phyloP scores from a whole-genome alignment of 2,113 vertebrate genomes.

The Arenaria interpres region DNA sequence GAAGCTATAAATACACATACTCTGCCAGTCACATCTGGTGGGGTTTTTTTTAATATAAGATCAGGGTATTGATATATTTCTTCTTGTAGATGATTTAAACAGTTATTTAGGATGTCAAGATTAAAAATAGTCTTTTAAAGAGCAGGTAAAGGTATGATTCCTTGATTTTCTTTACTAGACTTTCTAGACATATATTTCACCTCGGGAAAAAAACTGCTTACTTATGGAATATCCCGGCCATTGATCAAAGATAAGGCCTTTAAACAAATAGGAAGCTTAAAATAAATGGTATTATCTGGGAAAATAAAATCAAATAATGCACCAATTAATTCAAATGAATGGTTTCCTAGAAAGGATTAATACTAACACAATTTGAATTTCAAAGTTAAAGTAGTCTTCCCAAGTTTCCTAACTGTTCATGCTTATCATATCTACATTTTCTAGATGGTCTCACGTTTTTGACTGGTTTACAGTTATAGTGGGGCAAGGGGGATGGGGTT shows the following conservation, averaged over 20 bases:
- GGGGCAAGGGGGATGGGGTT: neutral
- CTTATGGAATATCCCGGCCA: neutral
- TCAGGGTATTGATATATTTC: slow-evolving; percentile 59
- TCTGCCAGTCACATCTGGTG: slow-evolving; percentile 55
- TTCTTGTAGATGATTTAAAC: slow-evolving; percentile 47
- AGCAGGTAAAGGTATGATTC: slow-evolving; percentile 28
- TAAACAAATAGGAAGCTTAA: slow-evolving; percentile 20
- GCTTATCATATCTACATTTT: neutral
- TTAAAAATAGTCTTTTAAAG: slow-evolving; percentile 67
- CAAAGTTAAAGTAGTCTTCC: neutral
- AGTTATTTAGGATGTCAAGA: slow-evolving; percentile 67
- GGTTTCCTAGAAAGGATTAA: neutral
- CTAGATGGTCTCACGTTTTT: neutral
- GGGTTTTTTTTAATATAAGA: slow-evolving; percentile 36
- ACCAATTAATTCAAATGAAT: neutral
- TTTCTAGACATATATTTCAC: neutral
- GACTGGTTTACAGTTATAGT: neutral
- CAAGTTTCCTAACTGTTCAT: neutral
- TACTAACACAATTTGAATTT: neutral
- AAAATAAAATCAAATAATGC: neutral
- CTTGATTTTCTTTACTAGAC: slow-evolving; percentile 1
- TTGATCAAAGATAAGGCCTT: neutral
- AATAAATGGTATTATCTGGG: neutral
- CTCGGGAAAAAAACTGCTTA: neutral
- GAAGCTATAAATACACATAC: slow-evolving; percentile 67